Conservation (phyloP, 2,797 vertebrate genomes). For the Cryptoprocta ferox region DNA sequence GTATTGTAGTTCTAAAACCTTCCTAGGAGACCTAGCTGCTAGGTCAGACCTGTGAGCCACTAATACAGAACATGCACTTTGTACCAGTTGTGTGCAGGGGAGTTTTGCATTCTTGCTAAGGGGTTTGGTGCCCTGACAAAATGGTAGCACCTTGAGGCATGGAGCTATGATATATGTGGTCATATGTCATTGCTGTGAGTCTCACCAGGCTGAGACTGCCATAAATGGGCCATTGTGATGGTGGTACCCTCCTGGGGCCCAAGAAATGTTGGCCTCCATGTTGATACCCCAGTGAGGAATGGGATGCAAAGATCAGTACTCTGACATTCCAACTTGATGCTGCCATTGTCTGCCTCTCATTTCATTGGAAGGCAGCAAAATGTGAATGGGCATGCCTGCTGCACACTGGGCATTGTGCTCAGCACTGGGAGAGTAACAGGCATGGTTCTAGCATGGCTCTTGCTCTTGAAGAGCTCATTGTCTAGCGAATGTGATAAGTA, state of each 20-base stretch:
- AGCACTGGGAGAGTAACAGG: neutral
- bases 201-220: neutral
- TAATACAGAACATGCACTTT: neutral
- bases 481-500: neutral
- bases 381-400: neutral
- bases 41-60: neutral
- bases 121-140: neutral
- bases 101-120: neutral
- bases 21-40: neutral
- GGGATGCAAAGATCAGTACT: neutral
- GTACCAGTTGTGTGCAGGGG: neutral
- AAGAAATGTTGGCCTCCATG: neutral
- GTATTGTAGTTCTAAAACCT: neutral
- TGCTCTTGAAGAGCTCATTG: neutral
- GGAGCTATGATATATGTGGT: neutral
- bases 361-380: neutral
- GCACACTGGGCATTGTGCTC: rapidly evolving
- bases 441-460: neutral
- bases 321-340: neutral
- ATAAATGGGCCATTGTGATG: neutral
- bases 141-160: neutral
- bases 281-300: neutral
- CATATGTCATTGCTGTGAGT: neutral
- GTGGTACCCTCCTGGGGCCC: neutral
- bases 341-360: neutral